A percentile compares a stretch with the other conserved stretches of the same genome.
phyloP scores from a whole-genome alignment of 2,113 vertebrate species.

The Apteryx mantelli region DNA sequence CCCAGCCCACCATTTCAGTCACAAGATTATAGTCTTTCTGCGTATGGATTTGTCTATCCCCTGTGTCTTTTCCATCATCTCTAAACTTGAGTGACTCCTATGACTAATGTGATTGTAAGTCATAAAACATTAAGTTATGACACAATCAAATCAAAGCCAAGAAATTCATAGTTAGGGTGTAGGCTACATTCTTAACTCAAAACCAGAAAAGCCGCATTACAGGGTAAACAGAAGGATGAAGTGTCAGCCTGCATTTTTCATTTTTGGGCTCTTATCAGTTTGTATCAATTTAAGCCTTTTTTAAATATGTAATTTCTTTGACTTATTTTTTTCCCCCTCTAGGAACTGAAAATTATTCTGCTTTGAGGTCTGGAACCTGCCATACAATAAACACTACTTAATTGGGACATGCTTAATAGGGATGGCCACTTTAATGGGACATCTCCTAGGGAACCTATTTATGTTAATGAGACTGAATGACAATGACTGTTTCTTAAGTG shows the following conservation, averaged over 20 bases:
- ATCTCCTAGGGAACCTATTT: slow-evolving; percentile 75
- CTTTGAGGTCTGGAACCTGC: slow-evolving; percentile 73
- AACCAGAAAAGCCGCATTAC: slow-evolving; percentile 73
- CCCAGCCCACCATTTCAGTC: not conserved
- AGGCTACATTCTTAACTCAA: slow-evolving; percentile 73
- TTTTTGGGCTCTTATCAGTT: slow-evolving; percentile 69
- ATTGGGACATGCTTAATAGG: slow-evolving; percentile 73
- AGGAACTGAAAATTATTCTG: slow-evolving; percentile 69
- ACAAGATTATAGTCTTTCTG: not conserved
- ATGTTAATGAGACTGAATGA: slow-evolving; percentile 69
- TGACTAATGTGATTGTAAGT: slow-evolving; percentile 74
- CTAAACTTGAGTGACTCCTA: slow-evolving; percentile 72
- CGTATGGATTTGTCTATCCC: slow-evolving; percentile 59
- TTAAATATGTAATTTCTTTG: slow-evolving; percentile 68
- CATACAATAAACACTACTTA: slow-evolving; percentile 73
- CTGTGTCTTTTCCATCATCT: slow-evolving; percentile 66
- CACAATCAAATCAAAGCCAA: slow-evolving; percentile 72
- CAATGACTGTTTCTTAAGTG: slow-evolving; percentile 68
- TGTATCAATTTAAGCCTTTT: slow-evolving; percentile 66
- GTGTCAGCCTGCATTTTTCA: slow-evolving; percentile 71
- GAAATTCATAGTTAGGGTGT: slow-evolving; percentile 74
- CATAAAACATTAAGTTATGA: slow-evolving; percentile 73
- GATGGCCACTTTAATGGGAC: slow-evolving; percentile 75
- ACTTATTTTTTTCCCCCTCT: slow-evolving; percentile 67
- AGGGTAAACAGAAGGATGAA: slow-evolving; percentile 66